phyloP scores from a whole-genome alignment of 2,888 invertebrate species.

The Germaria angustata region DNA sequence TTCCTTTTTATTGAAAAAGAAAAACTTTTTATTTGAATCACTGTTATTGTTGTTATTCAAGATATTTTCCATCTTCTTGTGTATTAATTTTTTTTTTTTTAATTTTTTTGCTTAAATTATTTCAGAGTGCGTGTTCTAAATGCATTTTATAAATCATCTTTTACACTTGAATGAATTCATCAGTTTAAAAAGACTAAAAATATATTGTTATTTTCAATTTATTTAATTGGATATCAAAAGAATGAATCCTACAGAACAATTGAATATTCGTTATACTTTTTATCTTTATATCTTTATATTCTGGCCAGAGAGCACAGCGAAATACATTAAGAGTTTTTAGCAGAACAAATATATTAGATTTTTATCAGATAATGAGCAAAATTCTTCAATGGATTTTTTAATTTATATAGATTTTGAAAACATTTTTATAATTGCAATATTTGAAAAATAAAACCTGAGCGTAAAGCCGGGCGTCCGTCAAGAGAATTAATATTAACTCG shows the following conservation, averaged over 20 bases:
- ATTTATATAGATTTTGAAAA: too few species aligned
- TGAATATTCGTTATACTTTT: conserved; percentile 4
- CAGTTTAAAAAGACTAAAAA: not conserved
- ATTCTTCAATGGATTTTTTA: not conserved
- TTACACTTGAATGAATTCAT: conserved; percentile 24
- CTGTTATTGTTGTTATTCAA: conserved; percentile 47
- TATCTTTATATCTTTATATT: conserved; percentile 20
- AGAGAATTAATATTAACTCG: too few species aligned
- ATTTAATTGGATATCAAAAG: conserved; percentile 65
- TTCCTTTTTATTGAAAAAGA: conserved; percentile 30
- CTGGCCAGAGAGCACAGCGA: not conserved
- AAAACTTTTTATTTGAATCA: conserved; percentile 37
- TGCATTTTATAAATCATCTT: conserved; percentile 63
- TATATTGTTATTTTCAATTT: conserved; percentile 58
- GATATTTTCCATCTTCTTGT: conserved; percentile 2
- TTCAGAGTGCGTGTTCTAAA: conserved; percentile 62
- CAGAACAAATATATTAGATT: not conserved
- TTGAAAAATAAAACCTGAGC: too few species aligned
- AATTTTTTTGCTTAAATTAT: conserved; percentile 33
- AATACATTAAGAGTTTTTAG: not conserved
- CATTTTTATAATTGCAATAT: too few species aligned
- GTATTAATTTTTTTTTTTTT: conserved; percentile 2
- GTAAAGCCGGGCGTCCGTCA: too few species aligned
- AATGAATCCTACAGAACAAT: conserved; percentile 21
- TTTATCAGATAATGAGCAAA: not conserved